Evolutionary conservation across 2,113 vertebrate species (phyloP).

Genomic region (Recurvirostra avosetta): DNA sequence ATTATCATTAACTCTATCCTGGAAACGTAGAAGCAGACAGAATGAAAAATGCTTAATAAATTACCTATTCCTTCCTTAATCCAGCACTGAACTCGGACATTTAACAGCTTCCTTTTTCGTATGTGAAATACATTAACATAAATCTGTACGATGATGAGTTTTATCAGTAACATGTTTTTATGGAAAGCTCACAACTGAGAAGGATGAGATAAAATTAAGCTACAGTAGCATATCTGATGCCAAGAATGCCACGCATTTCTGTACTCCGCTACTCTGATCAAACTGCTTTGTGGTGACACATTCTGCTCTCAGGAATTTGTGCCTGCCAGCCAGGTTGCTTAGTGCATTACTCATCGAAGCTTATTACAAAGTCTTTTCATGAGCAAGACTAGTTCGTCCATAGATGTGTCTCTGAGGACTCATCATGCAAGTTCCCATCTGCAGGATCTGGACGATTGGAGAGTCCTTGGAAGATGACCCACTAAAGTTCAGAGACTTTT

Average conservation of each 20-base stretch:
- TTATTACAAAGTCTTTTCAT: background rate
- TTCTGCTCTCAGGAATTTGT: conserved; percentile 33
- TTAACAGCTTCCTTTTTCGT: background rate
- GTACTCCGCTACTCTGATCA: background rate
- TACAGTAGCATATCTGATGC: background rate
- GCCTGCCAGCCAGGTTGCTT: conserved; percentile 12
- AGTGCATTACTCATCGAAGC: background rate
- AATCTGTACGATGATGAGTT: background rate
- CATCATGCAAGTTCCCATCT: background rate
- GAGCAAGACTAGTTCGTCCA: background rate
- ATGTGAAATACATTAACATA: background rate
- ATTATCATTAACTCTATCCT: background rate
- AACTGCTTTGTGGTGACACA: background rate
- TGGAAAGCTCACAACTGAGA: background rate
- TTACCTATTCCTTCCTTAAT: background rate
- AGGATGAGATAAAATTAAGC: background rate
- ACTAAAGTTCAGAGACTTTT: background rate
- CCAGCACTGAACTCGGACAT: background rate
- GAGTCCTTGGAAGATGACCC: background rate
- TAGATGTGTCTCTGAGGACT: background rate
- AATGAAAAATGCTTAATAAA: background rate
- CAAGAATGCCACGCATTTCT: background rate
- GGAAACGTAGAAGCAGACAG: background rate
- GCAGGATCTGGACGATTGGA: background rate
- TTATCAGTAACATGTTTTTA: background rate